These are phyloP conservation scores for Pollenia griseotomentosa DNA, from an alignment of 2,888 invertebrate species.

Conservation along the genomic window DNA sequence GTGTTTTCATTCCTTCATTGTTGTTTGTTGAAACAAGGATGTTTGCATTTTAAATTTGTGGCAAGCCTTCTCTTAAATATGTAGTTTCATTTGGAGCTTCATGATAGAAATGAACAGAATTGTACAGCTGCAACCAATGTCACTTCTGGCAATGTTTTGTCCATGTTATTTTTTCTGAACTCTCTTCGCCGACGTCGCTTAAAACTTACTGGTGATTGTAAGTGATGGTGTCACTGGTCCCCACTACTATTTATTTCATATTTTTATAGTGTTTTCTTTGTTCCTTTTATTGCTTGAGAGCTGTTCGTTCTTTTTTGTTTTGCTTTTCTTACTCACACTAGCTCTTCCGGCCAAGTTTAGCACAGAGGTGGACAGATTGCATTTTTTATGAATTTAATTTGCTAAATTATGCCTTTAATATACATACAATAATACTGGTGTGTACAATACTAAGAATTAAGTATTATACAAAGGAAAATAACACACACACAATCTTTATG, in stretches of 20 bases:
- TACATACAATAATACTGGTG: constrained; percentile 3
- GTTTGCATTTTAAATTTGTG: constrained; percentile 42
- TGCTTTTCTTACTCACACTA: not conserved
- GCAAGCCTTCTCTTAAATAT: constrained; percentile 14
- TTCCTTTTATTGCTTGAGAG: constrained; percentile 24
- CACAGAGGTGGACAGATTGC: constrained; percentile 52
- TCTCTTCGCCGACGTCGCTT: not conserved
- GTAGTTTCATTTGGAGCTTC: not conserved
- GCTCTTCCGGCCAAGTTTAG: constrained; percentile 15
- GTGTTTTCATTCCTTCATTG: not conserved
- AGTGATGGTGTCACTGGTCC: constrained; percentile 34
- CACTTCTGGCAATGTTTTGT: constrained; percentile 46
- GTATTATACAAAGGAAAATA: not conserved
- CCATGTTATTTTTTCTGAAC: constrained; percentile 36
- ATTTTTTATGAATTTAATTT: constrained; percentile 59
- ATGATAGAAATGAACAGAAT: constrained; percentile 8
- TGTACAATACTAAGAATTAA: not conserved
- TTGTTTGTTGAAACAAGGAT: constrained; percentile 25
- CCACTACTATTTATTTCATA: constrained; percentile 15
- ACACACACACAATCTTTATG: not conserved
- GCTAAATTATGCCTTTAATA: constrained; percentile 41
- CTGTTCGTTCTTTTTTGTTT: not conserved
- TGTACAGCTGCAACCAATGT: constrained; percentile 41
- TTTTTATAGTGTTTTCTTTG: constrained; percentile 11
- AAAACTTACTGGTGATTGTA: constrained; percentile 13